Evolutionary conservation across 2,888 invertebrate genomes (phyloP).

Genomic region (Alentia gelatinosa): DNA sequence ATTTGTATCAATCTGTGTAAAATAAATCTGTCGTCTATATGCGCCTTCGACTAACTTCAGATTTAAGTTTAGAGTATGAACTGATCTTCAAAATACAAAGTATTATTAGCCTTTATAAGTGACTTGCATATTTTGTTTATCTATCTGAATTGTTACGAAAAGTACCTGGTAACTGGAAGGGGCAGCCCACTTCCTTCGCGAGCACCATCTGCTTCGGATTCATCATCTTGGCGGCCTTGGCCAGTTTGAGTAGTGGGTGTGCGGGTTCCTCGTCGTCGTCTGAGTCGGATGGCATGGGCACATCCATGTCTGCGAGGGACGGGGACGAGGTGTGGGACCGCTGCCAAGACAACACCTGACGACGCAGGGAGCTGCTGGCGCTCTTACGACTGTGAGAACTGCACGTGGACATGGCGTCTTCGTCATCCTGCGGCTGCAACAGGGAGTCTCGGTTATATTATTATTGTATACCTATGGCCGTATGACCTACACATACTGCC

Average conservation of each 20-base stretch:
- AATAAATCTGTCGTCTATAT: too few species aligned
- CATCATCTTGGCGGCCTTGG: conserved; percentile 90
- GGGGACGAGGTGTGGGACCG: conserved; percentile 14
- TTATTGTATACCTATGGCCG: too few species aligned
- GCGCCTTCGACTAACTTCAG: too few species aligned
- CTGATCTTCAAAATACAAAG: too few species aligned
- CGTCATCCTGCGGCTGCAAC: conserved; percentile 68
- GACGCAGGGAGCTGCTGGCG: conserved; percentile 36
- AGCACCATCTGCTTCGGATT: conserved; percentile 95
- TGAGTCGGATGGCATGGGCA: neutral
- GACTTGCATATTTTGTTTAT: too few species aligned
- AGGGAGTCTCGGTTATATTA: too few species aligned
- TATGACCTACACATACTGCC: too few species aligned
- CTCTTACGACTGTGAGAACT: conserved; percentile 65
- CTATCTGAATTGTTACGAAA: too few species aligned
- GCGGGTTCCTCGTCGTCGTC: conserved; percentile 63
- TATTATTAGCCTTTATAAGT: too few species aligned
- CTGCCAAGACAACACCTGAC: conserved; percentile 41
- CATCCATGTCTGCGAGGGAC: conserved; percentile 28
- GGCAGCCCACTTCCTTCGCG: conserved; percentile 87
- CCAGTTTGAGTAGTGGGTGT: conserved; percentile 88
- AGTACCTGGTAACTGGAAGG: conserved; percentile 80
- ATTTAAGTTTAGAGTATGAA: too few species aligned
- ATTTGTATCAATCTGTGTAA: too few species aligned
- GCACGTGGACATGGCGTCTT: conserved; percentile 74